These are phyloP conservation scores for Montipora capricornis DNA, from an alignment of 64 coral and sea anemone genomes.

Conservation along the genomic window DNA sequence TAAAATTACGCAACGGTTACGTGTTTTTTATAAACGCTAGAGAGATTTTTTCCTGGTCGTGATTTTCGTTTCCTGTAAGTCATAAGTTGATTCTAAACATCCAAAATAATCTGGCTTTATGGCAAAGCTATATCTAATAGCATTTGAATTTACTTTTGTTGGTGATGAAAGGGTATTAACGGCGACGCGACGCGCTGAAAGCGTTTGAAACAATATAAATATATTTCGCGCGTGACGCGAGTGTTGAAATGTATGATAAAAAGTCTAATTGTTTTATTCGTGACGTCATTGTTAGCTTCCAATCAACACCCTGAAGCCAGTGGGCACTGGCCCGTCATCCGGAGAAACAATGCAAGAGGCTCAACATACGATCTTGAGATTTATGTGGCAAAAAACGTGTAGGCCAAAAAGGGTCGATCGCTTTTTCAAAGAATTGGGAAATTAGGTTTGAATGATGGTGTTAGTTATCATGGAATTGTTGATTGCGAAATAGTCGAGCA, in stretches of 20 bases:
- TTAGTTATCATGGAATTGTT: background rate
- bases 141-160: slow-evolving; percentile 16
- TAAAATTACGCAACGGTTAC: background rate
- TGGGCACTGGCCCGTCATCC: slow-evolving; percentile 42
- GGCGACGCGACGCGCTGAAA: slow-evolving; percentile 27
- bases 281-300: slow-evolving; percentile 27
- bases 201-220: background rate
- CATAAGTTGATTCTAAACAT: background rate
- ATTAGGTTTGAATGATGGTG: background rate
- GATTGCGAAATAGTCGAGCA: slow-evolving; percentile 30
- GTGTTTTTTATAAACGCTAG: background rate
- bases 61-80: background rate
- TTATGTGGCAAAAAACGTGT: slow-evolving; percentile 11
- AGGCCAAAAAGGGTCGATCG: background rate
- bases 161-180: background rate
- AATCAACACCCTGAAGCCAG: slow-evolving; percentile 45
- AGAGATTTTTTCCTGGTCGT: background rate
- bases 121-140: background rate
- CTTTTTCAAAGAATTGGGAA: background rate
- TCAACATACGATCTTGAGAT: background rate
- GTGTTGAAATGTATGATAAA: background rate
- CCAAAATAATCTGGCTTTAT: background rate
- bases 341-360: slow-evolving; percentile 12
- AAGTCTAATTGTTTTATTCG: slow-evolving; percentile 6
- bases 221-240: slow-evolving; percentile 50